A percentile compares a stretch with the other conserved stretches of the same genome.
Conservation (phyloP, 2,888 invertebrate genomes). For the Drosophila tripunctata region DNA sequence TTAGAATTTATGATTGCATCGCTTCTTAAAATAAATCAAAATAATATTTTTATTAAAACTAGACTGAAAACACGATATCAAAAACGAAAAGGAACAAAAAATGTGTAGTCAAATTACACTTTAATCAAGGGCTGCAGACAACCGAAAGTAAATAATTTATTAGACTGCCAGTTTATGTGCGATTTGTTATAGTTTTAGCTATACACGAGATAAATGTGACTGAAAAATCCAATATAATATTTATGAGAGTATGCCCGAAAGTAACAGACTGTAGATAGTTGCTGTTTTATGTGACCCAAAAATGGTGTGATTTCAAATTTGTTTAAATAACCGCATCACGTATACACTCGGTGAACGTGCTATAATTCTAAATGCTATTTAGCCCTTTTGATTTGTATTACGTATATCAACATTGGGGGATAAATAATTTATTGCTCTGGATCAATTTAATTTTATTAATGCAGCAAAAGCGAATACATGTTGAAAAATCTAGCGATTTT, state of each 20-base stretch:
- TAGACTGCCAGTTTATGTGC: not conserved
- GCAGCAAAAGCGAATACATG: not conserved
- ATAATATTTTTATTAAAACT: not conserved
- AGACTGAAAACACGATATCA: not conserved
- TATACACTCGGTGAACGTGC: conserved; percentile 16
- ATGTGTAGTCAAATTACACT: conserved; percentile 4
- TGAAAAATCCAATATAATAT: conserved; percentile 9
- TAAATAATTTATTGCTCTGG: not conserved
- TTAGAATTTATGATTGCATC: not conserved
- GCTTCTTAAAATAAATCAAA: not conserved
- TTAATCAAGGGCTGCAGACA: conserved; percentile 2
- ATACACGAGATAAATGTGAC: conserved; percentile 4
- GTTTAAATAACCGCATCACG: conserved; percentile 18
- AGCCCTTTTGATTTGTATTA: conserved; percentile 22
- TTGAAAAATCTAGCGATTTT: no score
- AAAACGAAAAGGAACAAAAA: not conserved
- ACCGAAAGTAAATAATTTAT: conserved; percentile 17
- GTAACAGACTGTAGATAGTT: conserved; percentile 4
- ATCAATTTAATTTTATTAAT: conserved; percentile 28
- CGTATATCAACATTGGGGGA: not conserved
- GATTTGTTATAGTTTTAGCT: conserved; percentile 11
- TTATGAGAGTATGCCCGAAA: not conserved
- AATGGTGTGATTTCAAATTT: not conserved
- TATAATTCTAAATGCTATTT: conserved; percentile 7
- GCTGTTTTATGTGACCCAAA: not conserved